These are phyloP conservation scores for Porites lobata DNA, from an alignment of 92 coral and sea anemone species.

Conservation along the genomic window DNA sequence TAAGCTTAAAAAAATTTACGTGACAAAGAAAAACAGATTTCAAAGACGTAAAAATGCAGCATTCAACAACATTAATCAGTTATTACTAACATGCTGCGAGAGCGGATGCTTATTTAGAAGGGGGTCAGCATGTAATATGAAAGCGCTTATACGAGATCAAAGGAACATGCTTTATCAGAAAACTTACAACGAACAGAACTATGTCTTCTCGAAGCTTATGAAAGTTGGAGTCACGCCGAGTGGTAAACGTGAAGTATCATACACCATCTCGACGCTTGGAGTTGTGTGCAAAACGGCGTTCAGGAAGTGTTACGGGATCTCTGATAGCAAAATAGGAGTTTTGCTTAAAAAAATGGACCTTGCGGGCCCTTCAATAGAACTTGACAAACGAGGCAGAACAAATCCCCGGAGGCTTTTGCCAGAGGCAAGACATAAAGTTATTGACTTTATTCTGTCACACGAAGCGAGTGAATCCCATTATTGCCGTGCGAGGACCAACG, in stretches of 20 bases:
- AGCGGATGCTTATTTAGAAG: background rate
- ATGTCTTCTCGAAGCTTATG: background rate
- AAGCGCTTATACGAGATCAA: background rate
- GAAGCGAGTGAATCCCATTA: background rate
- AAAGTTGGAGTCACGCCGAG: background rate
- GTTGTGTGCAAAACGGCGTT: background rate
- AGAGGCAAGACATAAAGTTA: background rate
- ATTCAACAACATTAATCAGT: background rate
- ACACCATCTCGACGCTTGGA: background rate
- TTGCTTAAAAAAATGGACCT: background rate
- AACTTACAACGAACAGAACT: background rate
- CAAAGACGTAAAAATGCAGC: background rate
- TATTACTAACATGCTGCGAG: background rate
- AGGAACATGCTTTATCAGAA: conserved; percentile 2
- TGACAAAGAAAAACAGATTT: too few relatives aligned
- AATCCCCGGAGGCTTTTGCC: background rate
- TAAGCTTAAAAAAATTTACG: too few relatives aligned
- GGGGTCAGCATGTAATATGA: background rate
- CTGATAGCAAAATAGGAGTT: background rate
- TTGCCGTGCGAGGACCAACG: background rate
- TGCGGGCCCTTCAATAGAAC: background rate
- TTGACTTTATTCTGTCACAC: background rate
- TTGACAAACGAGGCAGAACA: background rate
- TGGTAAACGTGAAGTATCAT: background rate
- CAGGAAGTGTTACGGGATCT: background rate